Percentiles rank a stretch among this genome's conserved stretches.
phyloP scores from a whole-genome alignment of 2,888 invertebrate species.

The Netelia melanura region DNA sequence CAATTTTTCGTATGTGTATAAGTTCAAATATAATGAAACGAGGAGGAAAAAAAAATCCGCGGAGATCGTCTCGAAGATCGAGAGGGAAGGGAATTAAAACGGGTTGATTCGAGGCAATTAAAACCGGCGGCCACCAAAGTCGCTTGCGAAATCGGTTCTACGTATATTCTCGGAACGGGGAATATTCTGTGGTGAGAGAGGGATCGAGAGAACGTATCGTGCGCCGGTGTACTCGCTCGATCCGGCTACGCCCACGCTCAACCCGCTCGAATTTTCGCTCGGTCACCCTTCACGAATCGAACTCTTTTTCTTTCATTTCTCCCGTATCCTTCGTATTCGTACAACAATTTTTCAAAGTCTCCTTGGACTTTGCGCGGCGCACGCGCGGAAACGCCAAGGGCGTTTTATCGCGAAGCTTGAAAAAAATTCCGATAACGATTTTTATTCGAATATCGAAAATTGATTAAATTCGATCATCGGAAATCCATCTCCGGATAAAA shows the following conservation, averaged over 20 bases:
- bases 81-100: conserved; percentile 75
- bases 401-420: background rate
- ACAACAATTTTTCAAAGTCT: conserved; percentile 22
- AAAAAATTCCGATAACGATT: background rate
- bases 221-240: conserved; percentile 53
- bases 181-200: conserved; percentile 31
- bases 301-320: conserved; percentile 57
- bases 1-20: too few species aligned
- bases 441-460: background rate
- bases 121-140: conserved; percentile 73
- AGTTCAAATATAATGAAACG: background rate
- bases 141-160: conserved; percentile 66
- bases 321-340: background rate
- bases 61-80: conserved; percentile 49
- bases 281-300: conserved; percentile 67
- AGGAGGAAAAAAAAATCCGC: conserved; percentile 27
- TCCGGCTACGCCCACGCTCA: conserved; percentile 72
- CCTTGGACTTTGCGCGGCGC: background rate
- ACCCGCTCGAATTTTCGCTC: conserved; percentile 70
- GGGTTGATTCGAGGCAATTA: conserved; percentile 78
- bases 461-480: background rate
- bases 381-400: background rate
- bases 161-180: conserved; percentile 35
- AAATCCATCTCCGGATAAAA: background rate
- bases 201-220: conserved; percentile 54